Base-by-base conservation (phyloP, 64 coral and sea anemone genomes). In the Exaiptasia diaphana region DNA sequence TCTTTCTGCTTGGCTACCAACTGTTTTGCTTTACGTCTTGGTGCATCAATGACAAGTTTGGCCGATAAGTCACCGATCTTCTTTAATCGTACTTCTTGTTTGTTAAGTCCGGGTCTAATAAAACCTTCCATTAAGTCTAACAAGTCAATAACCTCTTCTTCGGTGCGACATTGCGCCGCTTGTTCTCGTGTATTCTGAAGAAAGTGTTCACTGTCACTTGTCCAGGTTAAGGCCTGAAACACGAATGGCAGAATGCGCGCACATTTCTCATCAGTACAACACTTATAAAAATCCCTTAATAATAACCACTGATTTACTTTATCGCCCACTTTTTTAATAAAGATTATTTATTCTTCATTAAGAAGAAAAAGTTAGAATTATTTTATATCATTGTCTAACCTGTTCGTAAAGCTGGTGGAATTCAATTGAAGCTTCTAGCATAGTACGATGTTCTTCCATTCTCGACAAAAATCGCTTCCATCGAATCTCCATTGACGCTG, bases 401-500 rank as follows among this genome's bases (percentile, higher is more conserved):
- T 97, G 93, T 82, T 97, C 93, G 33, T 97, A 97, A 34, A 97
- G 58, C 69, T 97, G 93, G 38, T 97, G 85, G 26, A 74, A 97
- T 22, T 97, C 93, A 21, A 97, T 91, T 9, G 93, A 91, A 1
- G 88, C 93, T 30, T 97, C 93, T 41, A 97, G 62, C 83, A 97
- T 87, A 38, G 85, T 71, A 39, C 93, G 83, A 74, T 91, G 89
- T 31, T 91, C 93, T 11, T 97, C 93, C 49, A 97, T 91, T 24
- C 83, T 72, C 18, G 83, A 62, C 53, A 97, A n/a, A 71, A 97
- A 97, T 58, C 93, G 77, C 67, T 97, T 89, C 93, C 93, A 97
- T 48, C 93, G 70, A 11, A 54, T 77, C 78, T 97, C 93, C 82
- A 97, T 91, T 3, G 88, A 73, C 29, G 88, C 60, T n/a, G 91